phyloP scores from a whole-genome alignment of 2,113 vertebrate species.

The Antechinus stuartii region DNA sequence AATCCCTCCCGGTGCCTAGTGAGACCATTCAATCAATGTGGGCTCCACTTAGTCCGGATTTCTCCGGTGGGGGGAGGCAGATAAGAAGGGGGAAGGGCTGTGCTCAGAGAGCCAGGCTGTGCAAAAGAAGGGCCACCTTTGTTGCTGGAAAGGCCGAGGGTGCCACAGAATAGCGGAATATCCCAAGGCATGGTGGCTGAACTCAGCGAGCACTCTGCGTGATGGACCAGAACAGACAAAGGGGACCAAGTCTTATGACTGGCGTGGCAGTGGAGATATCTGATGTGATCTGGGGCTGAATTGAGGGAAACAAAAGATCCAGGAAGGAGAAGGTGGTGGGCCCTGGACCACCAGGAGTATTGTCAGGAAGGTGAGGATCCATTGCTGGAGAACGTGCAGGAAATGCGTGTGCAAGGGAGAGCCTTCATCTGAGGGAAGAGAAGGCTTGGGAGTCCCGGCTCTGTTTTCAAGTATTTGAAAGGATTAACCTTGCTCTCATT shows the following conservation, averaged over 20 bases:
- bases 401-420: background rate
- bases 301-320: background rate
- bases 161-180: background rate
- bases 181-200: background rate
- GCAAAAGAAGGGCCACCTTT: background rate
- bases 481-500: background rate
- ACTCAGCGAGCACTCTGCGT: background rate
- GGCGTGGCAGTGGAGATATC: background rate
- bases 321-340: background rate
- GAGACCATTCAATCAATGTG: background rate
- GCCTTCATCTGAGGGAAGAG: background rate
- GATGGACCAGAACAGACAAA: background rate
- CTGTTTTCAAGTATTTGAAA: background rate
- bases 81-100: background rate
- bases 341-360: background rate
- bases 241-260: background rate
- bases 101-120: background rate
- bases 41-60: background rate
- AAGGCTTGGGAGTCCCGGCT: no score
- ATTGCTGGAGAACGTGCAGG: no score
- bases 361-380: rapidly evolving
- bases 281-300: background rate
- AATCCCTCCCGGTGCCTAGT: background rate
- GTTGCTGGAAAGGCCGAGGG: background rate
- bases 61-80: background rate